A percentile compares a stretch with the other conserved stretches of the same genome.
These are phyloP conservation scores for Eupithecia abbreviata DNA, from an alignment of 2,888 invertebrate genomes.

Conservation along the genomic window DNA sequence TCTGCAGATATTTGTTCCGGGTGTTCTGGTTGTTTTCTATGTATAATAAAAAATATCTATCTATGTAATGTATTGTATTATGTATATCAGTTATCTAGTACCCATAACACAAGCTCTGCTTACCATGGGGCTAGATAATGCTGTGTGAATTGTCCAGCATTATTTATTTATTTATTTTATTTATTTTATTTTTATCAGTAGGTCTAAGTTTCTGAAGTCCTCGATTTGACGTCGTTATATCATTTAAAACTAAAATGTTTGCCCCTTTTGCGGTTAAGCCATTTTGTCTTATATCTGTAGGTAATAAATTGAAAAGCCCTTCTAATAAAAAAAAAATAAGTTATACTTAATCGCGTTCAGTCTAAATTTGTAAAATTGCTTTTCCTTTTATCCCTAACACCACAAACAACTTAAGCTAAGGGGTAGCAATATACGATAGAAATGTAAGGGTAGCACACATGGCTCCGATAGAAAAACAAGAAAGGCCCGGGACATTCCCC, in stretches of 20 bases:
- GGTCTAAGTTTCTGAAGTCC: neutral
- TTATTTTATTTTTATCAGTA: neutral
- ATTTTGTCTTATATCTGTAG: neutral
- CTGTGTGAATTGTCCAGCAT: no score
- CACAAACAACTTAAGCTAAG: slow-evolving; percentile 23
- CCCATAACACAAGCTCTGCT: no score
- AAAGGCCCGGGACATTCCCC: slow-evolving; percentile 66
- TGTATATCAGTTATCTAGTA: no score
- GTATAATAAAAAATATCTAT: no score
- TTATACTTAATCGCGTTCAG: neutral
- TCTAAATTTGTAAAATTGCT: slow-evolving; percentile 13
- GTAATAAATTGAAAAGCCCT: neutral
- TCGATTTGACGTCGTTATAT: neutral
- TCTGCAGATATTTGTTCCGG: no score
- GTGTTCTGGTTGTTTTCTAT: no score
- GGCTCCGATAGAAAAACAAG: slow-evolving; percentile 78
- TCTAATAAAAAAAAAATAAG: neutral
- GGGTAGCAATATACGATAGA: slow-evolving; percentile 68
- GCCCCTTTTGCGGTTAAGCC: neutral
- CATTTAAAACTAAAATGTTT: neutral
- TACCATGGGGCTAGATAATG: no score
- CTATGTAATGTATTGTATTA: no score
- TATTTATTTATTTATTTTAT: no score
- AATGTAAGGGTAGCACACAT: slow-evolving; percentile 53
- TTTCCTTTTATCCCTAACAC: slow-evolving; percentile 17